A percentile compares a stretch with the other conserved stretches of the same genome.
phyloP scores from a whole-genome alignment of 2,797 vertebrate genomes.

The Urophycis tenuis region DNA sequence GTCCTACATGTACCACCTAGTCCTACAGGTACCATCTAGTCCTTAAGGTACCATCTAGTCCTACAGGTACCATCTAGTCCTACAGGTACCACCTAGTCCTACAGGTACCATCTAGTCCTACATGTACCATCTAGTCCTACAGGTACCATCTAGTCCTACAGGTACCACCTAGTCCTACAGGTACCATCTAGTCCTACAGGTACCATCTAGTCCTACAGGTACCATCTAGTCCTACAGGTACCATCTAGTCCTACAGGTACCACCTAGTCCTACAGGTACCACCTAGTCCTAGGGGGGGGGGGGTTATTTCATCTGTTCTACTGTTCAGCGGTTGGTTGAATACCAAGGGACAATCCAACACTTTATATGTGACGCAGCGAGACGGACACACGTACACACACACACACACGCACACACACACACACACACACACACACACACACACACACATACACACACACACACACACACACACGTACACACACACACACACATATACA shows the following conservation, averaged over 20 bases:
- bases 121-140: too few relatives aligned
- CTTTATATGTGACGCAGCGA: too few relatives aligned
- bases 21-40: constrained; percentile 95
- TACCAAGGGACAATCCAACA: too few relatives aligned
- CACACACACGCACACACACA: background rate
- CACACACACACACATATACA: too few relatives aligned
- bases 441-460: background rate
- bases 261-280: constrained; percentile 96
- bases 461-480: too few relatives aligned
- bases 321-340: too few relatives aligned
- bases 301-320: too few relatives aligned
- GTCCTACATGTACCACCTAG: constrained; percentile 95
- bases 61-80: constrained; percentile 93
- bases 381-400: too few relatives aligned
- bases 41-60: too few relatives aligned
- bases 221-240: constrained; percentile 93
- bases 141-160: constrained; percentile 96
- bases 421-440: background rate
- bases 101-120: too few relatives aligned
- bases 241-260: constrained; percentile 95
- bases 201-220: constrained; percentile 94
- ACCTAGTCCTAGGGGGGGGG: background rate
- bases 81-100: constrained; percentile 96
- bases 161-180: constrained; percentile 96
- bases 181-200: constrained; percentile 95